These are phyloP conservation scores for Himalopsyche tibetana DNA, from an alignment of 2,888 invertebrate genomes.

Conservation along the genomic window DNA sequence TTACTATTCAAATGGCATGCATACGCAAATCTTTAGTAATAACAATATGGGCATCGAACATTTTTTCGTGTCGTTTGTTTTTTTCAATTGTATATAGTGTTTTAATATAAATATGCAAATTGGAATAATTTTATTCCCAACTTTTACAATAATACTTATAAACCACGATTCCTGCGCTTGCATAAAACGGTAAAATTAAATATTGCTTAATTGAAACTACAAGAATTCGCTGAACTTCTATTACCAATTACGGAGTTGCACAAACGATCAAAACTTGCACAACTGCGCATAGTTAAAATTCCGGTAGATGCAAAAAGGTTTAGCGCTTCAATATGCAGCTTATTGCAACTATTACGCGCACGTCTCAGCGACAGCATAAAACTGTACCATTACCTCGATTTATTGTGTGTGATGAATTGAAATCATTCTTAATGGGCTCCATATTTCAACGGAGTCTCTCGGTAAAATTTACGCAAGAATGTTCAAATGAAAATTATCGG, in stretches of 20 bases:
- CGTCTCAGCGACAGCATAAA: not conserved
- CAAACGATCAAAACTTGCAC: not conserved
- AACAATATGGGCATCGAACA: too few relatives aligned
- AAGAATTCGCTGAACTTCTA: not conserved
- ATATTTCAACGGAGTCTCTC: not conserved
- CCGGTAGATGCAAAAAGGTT: not conserved
- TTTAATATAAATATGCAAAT: too few relatives aligned
- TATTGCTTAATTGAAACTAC: not conserved
- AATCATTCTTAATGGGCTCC: not conserved
- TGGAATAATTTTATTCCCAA: too few relatives aligned
- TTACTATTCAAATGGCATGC: too few relatives aligned
- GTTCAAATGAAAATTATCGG: too few relatives aligned
- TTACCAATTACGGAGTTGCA: constrained; percentile 2
- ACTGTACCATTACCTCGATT: constrained; percentile 1
- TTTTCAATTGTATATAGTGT: too few relatives aligned
- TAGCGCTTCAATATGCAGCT: not conserved
- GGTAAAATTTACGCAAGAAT: too few relatives aligned
- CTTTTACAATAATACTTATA: too few relatives aligned
- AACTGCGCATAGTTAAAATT: not conserved
- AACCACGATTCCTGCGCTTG: not conserved
- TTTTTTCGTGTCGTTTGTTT: too few relatives aligned
- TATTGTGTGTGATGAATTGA: not conserved
- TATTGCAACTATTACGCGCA: constrained; percentile 13
- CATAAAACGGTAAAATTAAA: not conserved
- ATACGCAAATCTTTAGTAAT: too few relatives aligned